These are phyloP conservation scores for Anser brachyrhynchus DNA, from an alignment of 2,113 vertebrate genomes.

Conservation along the genomic window DNA sequence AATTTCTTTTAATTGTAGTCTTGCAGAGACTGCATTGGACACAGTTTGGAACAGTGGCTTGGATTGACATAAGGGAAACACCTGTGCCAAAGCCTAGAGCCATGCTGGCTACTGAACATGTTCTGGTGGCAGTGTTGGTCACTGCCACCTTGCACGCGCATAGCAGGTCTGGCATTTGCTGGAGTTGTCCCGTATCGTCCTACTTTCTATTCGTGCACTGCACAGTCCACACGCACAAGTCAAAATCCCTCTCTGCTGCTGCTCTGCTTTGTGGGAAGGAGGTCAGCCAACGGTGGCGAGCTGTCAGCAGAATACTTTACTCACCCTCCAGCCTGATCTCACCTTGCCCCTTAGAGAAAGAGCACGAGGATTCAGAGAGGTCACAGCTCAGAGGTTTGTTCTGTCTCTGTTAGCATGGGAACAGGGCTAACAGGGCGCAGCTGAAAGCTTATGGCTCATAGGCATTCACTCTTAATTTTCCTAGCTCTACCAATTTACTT, in stretches of 20 bases:
- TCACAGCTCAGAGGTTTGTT: not conserved
- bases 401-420: not conserved
- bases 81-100: not conserved
- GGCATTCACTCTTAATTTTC: not conserved
- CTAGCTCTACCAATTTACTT: not conserved
- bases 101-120: not conserved
- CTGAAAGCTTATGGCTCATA: conserved; percentile 6
- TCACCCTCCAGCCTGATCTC: not conserved
- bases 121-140: not conserved
- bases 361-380: not conserved
- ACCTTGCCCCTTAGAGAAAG: not conserved
- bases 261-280: not conserved
- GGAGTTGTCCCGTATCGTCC: not conserved
- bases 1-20: conserved; percentile 73
- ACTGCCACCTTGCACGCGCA: not conserved
- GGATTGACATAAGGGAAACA: conserved; percentile 12
- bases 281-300: not conserved
- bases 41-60: conserved; percentile 9
- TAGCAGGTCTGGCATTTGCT: not conserved
- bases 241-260: not conserved
- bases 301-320: not conserved
- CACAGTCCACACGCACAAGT: not conserved
- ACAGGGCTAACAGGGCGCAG: not conserved
- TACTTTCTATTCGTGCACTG: not conserved
- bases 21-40: conserved; percentile 35